Evolutionary conservation across 1,140 invertebrate species (phyloP).

Genomic region (Pseudobourletiella spinata): DNA sequence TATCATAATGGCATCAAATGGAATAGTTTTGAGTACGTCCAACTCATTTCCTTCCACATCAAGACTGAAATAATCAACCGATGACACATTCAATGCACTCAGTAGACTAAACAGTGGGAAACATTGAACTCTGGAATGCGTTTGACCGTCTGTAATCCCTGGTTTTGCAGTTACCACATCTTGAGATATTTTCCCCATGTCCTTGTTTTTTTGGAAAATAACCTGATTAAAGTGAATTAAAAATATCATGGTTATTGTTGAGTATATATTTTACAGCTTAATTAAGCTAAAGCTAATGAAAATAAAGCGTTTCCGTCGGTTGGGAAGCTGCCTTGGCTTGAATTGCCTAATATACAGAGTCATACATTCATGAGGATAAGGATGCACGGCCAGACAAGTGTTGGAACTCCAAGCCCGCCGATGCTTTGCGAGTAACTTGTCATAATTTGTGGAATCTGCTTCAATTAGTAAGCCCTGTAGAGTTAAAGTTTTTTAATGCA

Average conservation of each 20-base stretch:
- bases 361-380: not conserved
- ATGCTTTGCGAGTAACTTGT: not conserved
- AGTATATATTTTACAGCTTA: not conserved
- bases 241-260: not conserved
- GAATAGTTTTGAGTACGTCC: conserved; percentile 47
- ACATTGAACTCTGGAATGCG: not conserved
- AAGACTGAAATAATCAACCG: conserved; percentile 45
- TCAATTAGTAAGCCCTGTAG: not conserved
- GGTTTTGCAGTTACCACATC: not conserved
- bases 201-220: not conserved
- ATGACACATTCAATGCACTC: conserved; percentile 7
- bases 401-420: conserved; percentile 1
- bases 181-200: too few relatives aligned
- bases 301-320: not conserved
- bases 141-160: not conserved
- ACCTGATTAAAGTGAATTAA: not conserved
- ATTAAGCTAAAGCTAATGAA: not conserved
- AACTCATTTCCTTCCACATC: conserved; percentile 49
- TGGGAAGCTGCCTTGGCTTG: not conserved
- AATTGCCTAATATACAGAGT: not conserved
- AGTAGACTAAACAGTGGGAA: conserved; percentile 5
- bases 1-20: conserved; percentile 39
- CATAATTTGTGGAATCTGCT: not conserved
- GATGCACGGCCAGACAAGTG: not conserved
- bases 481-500: too few relatives aligned